Evolutionary conservation across 1,140 invertebrate genomes (phyloP), one percentile per base, ranked within the genome.

Genomic region (Pogonognathellus flavescens): DNA sequence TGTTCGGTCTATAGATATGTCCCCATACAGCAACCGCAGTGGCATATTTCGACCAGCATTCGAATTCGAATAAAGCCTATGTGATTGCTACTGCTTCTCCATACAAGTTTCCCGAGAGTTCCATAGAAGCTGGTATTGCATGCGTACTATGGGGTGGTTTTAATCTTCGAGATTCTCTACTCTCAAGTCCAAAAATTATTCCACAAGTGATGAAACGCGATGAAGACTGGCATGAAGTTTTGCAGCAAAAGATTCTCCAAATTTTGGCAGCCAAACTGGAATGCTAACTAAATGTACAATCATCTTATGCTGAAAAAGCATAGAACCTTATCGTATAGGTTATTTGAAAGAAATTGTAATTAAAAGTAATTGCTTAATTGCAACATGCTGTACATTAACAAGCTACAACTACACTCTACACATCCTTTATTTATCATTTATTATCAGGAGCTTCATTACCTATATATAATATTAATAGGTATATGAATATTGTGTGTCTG

Each of bases 1-100:
- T n/a, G n/a, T n/a, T n/a, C n/a, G 41, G 10, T 31, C 50, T 60
- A 1, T 20, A 88, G 80, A 82, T 92, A 8, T 92, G 92, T 89
- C 92, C 92, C 16, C 92, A 92, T 85, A 92, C 92, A 5, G 91
- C 92, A 10, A 89, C 90, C 5, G 92, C 90, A 18, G 89, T 91
- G 4, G 88, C 90, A 10, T 92, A 91, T 83, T 89, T 89, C 81
- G 90, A 90, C 87, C 87, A 57, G 70, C 83, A 52, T 20, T 31
- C n/a, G 11, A 83, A 31, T 76, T 13, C 18, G 18, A 86, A 83
- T 9, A 76, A 76, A 49, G 89, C 90, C 8, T 91, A 90, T 25
- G 76, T 88, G 49, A 86, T 92, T 25, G 90, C 91, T 0, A 92
- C 92, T 59, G 92, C 92, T 9, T 92, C 91, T 2, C 91, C 91